Evolutionary conservation across 2,888 invertebrate species (phyloP), one percentile per base, ranked within the genome.

Genomic region (Noctua janthe): DNA sequence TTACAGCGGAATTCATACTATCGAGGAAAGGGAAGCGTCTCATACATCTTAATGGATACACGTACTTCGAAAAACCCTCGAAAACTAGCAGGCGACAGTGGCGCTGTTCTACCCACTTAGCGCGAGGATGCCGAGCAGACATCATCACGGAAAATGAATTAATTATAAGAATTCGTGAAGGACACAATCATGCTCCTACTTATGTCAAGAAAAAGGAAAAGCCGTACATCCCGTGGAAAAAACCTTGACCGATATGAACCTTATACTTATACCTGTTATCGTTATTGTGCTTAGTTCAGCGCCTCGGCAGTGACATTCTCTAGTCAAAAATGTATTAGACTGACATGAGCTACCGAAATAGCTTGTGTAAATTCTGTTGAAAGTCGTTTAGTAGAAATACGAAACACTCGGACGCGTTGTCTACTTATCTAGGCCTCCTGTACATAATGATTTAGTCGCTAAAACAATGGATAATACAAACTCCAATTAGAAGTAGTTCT

Each of bases 71-170:
- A 70, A 39, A 73, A 35, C 80, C 80, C 8, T 81, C 80, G 20
- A 81, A 80, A 89, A 91, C 78, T 64, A 78, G 5, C 70, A 78
- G 62, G 76, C 76, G n/a, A 56, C 82, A 49, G 43, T 80, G 80
- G 80, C 76, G 80, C 0, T 78, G 85, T 81, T 70, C 82, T 39
- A 80, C 80, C 10, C 80, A 80, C 23, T 43, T 75, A 23, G n/a
- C 74, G 5, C 51, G 76, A 29, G 80, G 82, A 35, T 81, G 80
- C 15, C 66, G 80, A 15, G 80, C 80, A 2, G 67, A 82, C 11
- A 76, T 80, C 47, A 59, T 43, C 6, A 80, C 83, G 5, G 20
- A 74, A 3, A 62, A 47, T 35, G 82, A 82, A 20, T 1, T 35
- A 35, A 81, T 79, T 43, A n/a, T 51, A 47, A 79, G 74, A 74